phyloP scores from a whole-genome alignment of 2,888 invertebrate species.

The Euplagia quadripunctaria region DNA sequence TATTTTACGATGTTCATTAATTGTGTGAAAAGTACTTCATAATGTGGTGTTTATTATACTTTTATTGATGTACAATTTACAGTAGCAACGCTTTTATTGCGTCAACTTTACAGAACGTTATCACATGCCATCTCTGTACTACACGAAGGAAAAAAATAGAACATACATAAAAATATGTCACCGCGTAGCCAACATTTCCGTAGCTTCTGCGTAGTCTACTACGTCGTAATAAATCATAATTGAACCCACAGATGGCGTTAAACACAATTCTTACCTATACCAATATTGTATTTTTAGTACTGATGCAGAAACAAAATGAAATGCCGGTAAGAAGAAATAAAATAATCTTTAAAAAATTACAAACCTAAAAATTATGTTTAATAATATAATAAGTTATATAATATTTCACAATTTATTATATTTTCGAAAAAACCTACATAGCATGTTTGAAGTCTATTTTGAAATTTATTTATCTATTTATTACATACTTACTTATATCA shows the following conservation, averaged over 20 bases:
- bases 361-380: no score
- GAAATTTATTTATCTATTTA: no score
- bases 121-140: slow-evolving; percentile 17
- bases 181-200: slow-evolving; percentile 4
- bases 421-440: no score
- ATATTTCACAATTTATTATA: no score
- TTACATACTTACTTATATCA: no score
- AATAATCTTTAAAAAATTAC: no score
- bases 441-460: no score
- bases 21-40: slow-evolving; percentile 7
- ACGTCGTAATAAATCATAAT: slow-evolving; percentile 2
- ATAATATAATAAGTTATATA: no score
- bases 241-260: slow-evolving; percentile 35
- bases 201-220: slow-evolving; percentile 16
- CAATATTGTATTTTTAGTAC: not conserved
- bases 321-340: not conserved
- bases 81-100: not conserved
- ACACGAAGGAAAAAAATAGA: not conserved
- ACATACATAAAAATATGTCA: not conserved
- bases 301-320: not conserved
- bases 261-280: not conserved
- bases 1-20: slow-evolving; percentile 1
- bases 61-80: not conserved
- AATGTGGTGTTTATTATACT: slow-evolving; percentile 4
- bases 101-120: not conserved